These are phyloP conservation scores for Lypha dubia DNA, from an alignment of 2,888 invertebrate species.

Conservation along the genomic window DNA sequence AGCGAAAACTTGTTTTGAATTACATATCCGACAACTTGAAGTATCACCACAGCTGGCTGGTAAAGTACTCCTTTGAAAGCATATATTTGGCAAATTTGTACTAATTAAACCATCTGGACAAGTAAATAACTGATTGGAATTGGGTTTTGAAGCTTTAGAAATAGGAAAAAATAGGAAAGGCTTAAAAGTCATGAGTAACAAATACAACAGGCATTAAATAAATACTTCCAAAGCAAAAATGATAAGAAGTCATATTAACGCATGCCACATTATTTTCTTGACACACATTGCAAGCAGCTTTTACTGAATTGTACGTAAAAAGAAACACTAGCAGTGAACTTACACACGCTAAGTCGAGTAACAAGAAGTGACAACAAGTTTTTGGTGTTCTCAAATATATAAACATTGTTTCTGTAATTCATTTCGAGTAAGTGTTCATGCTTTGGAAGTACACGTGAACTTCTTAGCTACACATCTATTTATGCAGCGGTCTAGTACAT, in stretches of 20 bases:
- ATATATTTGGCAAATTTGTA: slow-evolving; percentile 77
- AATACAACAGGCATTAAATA: slow-evolving; percentile 17
- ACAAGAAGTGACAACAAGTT: too few relatives aligned
- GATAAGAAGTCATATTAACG: slow-evolving; percentile 78
- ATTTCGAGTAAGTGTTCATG: too few relatives aligned
- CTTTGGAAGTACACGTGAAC: too few relatives aligned
- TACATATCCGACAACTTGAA: slow-evolving; percentile 78
- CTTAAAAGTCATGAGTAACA: neutral
- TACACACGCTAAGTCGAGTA: too few relatives aligned
- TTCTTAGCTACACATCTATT: too few relatives aligned
- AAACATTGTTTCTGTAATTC: too few relatives aligned
- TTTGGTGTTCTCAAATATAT: too few relatives aligned
- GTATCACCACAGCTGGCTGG: slow-evolving; percentile 80
- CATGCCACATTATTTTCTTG: slow-evolving; percentile 79
- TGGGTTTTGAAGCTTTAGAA: slow-evolving; percentile 70
- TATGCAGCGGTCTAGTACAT: too few relatives aligned
- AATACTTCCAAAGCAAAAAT: slow-evolving; percentile 78
- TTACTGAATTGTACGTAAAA: slow-evolving; percentile 20
- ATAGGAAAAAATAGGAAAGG: neutral
- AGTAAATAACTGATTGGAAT: slow-evolving; percentile 76
- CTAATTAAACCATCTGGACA: slow-evolving; percentile 79
- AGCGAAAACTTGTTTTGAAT: slow-evolving; percentile 77
- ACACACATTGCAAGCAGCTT: slow-evolving; percentile 76
- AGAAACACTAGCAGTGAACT: too few relatives aligned
- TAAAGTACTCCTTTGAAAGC: slow-evolving; percentile 78